A percentile compares a stretch with the other conserved stretches of the same genome.
phyloP scores from a whole-genome alignment of 2,113 vertebrate genomes.

The Boulengeromyrus knoepffleri region DNA sequence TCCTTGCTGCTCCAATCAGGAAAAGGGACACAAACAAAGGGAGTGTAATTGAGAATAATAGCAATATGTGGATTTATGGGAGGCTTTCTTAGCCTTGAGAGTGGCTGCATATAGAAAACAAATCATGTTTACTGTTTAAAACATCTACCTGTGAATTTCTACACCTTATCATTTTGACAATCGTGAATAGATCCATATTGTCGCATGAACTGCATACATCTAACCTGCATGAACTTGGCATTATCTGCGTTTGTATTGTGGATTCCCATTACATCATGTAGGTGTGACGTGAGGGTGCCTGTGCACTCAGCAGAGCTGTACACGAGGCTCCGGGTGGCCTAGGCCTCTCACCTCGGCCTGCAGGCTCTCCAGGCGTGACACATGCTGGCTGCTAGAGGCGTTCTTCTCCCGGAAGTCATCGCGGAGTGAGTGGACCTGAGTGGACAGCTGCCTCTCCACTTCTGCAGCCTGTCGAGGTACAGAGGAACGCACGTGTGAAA shows the following conservation, averaged over 20 bases:
- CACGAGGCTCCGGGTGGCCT: neutral
- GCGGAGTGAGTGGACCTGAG: slow-evolving; percentile 86
- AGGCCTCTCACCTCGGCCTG: slow-evolving; percentile 79
- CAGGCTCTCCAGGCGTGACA: slow-evolving; percentile 84
- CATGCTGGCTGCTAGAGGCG: slow-evolving; percentile 85
- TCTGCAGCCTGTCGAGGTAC: slow-evolving; percentile 76
- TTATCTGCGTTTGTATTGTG: neutral
- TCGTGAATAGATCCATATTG: neutral
- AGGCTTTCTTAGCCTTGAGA: neutral
- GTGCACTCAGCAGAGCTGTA: neutral
- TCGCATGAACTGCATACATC: neutral
- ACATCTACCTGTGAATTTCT: neutral
- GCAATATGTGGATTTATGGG: neutral
- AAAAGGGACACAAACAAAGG: slow-evolving; percentile 42
- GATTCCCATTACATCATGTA: neutral
- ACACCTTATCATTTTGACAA: neutral
- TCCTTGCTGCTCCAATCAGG: slow-evolving; percentile 84
- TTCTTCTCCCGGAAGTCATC: slow-evolving; percentile 93
- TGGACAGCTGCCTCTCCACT: slow-evolving; percentile 87
- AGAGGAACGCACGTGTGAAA: slow-evolving; percentile 1
- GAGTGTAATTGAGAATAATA: slow-evolving; percentile 9
- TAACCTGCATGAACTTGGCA: neutral
- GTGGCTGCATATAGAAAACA: neutral
- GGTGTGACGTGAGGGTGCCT: neutral
- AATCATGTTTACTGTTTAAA: neutral